Base-by-base conservation (phyloP, 1,140 invertebrate genomes). In the Caenorhabditis remanei region DNA sequence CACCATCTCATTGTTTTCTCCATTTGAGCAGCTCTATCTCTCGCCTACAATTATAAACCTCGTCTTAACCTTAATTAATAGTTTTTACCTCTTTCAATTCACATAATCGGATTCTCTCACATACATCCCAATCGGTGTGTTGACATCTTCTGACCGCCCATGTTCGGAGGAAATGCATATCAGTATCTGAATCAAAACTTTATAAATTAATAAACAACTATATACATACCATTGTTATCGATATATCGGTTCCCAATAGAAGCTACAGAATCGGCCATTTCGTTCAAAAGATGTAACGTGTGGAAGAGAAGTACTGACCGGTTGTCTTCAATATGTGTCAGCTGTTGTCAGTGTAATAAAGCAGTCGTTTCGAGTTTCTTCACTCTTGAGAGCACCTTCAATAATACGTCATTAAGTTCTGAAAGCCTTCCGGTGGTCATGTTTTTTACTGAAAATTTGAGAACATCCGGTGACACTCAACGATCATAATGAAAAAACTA, bases 1-100 rank as follows among this genome's bases (percentile, higher is more conserved):
- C 97, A 99, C 97, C 97, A 99, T 83, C 96, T 94, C 96, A 99
- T 98, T 0, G 97, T 99, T 93, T 99, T 99, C 93, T 99, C 97
- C 97, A 99, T 98, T 93, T 99, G 97, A 0, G 96, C 95, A 6
- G 96, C 96, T 85, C 97, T 93, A 1, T 96, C 96, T 88, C 96
- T 94, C 0, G 96, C 96, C 92, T 98, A 40, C 75, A 90, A 86
- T 96, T 90, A 97, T 96, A 85, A 98, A 16, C 32, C 2, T 32
- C 32, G 32, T 32, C 32, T 32, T 32, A 32, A 32, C 32, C 2
- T 32, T 5, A 40, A 16, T 53, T 50, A 19, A 53, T 40, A 53
- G 7, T 43, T 11, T 24, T 19, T 41, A 87, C 86, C 61, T 87
- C 86, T 67, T 87, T 82, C 24, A 87, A 43, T 82, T 87, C 86